Evolutionary conservation across 2,888 invertebrate species (phyloP), one percentile per base, ranked within the genome.

Genomic region (Perdita meconis): DNA sequence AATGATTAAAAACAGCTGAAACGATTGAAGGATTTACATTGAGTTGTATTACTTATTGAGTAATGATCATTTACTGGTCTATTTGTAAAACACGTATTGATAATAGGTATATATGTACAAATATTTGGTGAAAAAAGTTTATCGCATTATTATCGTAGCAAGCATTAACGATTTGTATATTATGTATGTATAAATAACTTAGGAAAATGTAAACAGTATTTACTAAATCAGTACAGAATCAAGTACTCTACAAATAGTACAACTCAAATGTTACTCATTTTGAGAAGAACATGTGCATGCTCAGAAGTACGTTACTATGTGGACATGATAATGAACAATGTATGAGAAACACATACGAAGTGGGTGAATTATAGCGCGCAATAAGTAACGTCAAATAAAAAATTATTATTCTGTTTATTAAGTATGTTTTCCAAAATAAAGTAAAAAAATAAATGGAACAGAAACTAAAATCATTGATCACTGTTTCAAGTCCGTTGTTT

Each of bases 391-490:
- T 51, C 16, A 57, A 57, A 57, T n/a, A 56, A 38, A 44, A n/a
- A 24, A 42, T 34, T 64, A 22, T 5, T 30, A 55, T 22, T 38
- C 3, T 55, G 19, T 44, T 59, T 56, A 24, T 34, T 59, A 12
- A 38, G 50, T 50, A 22, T 36, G 8, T 22, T 50, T 40, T 12
- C 47, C 0, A 13, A 59, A 56, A 0, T 16, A 56, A 61, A 70
- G 6, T 70, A 57, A 55, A 50, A 50, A 36, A 74, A 70, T 73
- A 47, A 57, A 78, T 50, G 71, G 8, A 78, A 73, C 53, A 64
- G 26, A 63, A 55, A 65, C 42, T 5, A 81, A n/a, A n/a, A 47
- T 61, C 5, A 38, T 42, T 51, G 38, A 38, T 44, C 42, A 12
- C 22, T 64, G 26, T 63, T 64, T 53, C 38, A 65, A 59, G 26